phyloP scores from a whole-genome alignment of 2,797 vertebrate species.

The Microctenopoma lineatum region DNA sequence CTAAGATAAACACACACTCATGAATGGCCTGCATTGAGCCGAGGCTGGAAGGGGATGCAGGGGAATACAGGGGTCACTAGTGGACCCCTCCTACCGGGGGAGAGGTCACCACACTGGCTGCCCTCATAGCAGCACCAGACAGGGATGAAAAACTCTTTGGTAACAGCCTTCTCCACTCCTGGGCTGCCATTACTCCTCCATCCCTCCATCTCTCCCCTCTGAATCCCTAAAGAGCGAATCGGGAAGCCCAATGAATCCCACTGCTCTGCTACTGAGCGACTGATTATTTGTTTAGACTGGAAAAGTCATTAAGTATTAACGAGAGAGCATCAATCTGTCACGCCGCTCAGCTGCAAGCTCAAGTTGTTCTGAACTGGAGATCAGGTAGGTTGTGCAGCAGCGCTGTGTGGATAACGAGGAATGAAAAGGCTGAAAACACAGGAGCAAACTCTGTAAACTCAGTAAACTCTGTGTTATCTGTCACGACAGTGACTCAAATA shows the following conservation, averaged over 20 bases:
- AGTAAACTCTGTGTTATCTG: too few relatives aligned
- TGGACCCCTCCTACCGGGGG: conserved; percentile 76
- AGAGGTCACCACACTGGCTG: conserved; percentile 84
- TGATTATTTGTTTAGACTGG: conserved; percentile 90
- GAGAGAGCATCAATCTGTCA: conserved; percentile 62
- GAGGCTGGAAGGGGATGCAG: conserved; percentile 76
- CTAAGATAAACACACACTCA: conserved; percentile 89
- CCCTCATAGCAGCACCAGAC: conserved; percentile 82
- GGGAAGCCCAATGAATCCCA: conserved; percentile 54
- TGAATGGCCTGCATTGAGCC: conserved; percentile 92
- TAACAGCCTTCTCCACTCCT: conserved; percentile 71
- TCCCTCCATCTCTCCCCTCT: conserved; percentile 46
- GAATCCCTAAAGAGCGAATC: conserved; percentile 48
- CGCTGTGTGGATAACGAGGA: background rate
- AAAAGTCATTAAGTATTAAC: conserved; percentile 76
- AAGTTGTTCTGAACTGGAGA: conserved; percentile 27
- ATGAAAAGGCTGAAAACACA: too few relatives aligned
- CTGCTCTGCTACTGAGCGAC: conserved; percentile 64
- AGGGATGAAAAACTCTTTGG: conserved; percentile 84
- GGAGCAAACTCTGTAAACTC: background rate
- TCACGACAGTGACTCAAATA: background rate
- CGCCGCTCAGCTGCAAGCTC: conserved; percentile 27
- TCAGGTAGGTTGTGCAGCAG: conserved; percentile 7
- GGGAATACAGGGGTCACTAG: conserved; percentile 84
- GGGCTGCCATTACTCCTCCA: conserved; percentile 72